These are phyloP conservation scores for Jacana jacana DNA, from an alignment of 2,113 vertebrate genomes.

Conservation along the genomic window DNA sequence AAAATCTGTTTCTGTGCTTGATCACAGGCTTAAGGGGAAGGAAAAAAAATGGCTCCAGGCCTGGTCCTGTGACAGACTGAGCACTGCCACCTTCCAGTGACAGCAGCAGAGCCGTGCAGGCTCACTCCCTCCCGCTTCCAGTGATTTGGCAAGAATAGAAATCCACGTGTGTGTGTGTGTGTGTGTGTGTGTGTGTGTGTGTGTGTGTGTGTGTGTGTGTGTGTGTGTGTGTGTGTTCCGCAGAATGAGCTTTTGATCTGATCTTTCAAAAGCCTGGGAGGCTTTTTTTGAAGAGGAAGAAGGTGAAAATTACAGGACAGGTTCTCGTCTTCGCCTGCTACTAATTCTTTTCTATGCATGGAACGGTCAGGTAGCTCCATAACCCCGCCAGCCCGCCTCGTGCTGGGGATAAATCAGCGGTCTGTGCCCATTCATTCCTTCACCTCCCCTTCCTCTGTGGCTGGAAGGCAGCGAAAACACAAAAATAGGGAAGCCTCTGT, in stretches of 20 bases:
- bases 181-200: background rate
- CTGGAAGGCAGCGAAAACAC: background rate
- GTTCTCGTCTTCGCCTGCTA: background rate
- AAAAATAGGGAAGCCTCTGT: conserved; percentile 47
- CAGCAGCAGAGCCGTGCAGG: background rate
- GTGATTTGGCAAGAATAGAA: background rate
- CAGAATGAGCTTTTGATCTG: background rate
- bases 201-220: too few relatives aligned
- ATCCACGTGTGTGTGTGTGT: background rate
- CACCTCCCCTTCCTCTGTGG: background rate
- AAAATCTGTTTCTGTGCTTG: background rate
- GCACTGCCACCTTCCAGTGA: conserved; percentile 22
- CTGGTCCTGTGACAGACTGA: background rate
- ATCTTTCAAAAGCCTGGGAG: background rate
- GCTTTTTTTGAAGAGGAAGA: background rate
- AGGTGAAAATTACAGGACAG: background rate
- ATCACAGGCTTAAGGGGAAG: background rate
- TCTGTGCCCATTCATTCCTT: conserved; percentile 14
- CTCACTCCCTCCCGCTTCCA: background rate
- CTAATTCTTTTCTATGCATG: background rate
- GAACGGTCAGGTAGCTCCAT: background rate
- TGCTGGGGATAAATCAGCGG: background rate
- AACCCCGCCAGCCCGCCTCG: background rate
- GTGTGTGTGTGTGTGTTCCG: background rate
- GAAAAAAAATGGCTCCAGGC: conserved; percentile 10